Base-by-base conservation (phyloP, 1,140 invertebrate genomes). In the Trichogramma pretiosum region DNA sequence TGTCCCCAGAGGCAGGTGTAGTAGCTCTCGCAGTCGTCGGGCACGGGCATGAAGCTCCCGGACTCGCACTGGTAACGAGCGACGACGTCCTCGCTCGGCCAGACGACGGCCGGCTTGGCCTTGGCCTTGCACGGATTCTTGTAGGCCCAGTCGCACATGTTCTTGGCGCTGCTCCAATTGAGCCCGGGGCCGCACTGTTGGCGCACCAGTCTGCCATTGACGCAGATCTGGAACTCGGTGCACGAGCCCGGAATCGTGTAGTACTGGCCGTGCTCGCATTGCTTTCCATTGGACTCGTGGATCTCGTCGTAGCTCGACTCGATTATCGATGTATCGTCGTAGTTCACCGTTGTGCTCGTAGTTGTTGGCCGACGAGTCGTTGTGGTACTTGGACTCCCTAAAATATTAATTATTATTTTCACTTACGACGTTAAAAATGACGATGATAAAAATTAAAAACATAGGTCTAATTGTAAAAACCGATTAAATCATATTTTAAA, bases 1-100 rank as follows among this genome's bases (percentile, higher is more conserved):
- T 81, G 78, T 16, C 86, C 85, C 76, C 86, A 89, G 3, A 88
- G 67, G 60, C 89, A 93, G 19, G 84, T 77, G 38, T 81, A 70
- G 59, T 89, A 92, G 44, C 81, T 78, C 1, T 70, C 72, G 54
- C 88, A 92, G 55, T 88, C 82, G 0, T 75, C 76, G 5, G 81
- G 77, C 40, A 82, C 77, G 2, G 68, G 55, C 0, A 76, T 74
- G 55, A 80, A 85, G 32, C 75, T 67, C 10, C 84, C 83, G n/a
- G 77, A 73, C 18, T 77, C 64, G 56, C 86, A 88, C 21, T 41
- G 3, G 41, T 44, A 22, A 7, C 32, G 40, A 13, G n/a, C n/a
- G 3, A 21, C 11, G 3, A 24, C n/a, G 11, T 2, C 5, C 4
- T 9, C 13, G 36, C 14, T 10, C 34, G 0, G 19, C 16, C 11